Conservation (phyloP, 2,888 invertebrate species). For the Aricia artaxerxes region DNA sequence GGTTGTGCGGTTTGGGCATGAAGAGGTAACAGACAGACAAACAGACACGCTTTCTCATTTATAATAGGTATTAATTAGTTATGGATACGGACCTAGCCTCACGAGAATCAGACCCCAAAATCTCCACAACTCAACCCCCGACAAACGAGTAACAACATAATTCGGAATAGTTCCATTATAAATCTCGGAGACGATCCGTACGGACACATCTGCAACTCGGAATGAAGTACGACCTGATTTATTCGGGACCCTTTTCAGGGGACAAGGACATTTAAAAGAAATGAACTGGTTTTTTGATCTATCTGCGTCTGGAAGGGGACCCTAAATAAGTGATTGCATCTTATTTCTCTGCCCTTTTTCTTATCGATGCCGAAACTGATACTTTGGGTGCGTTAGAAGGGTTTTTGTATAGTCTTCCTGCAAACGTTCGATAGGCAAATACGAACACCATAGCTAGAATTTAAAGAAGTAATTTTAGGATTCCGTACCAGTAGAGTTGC, state of each 20-base stretch:
- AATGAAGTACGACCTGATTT: conserved; percentile 30
- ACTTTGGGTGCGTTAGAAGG: conserved; percentile 23
- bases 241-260: conserved; percentile 23
- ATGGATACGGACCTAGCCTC: neutral
- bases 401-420: neutral
- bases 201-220: conserved; percentile 30
- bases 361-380: conserved; percentile 28
- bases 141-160: neutral
- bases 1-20: too few species aligned
- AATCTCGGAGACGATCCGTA: conserved; percentile 24
- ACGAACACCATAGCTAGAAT: too few species aligned
- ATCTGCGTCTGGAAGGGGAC: conserved; percentile 21
- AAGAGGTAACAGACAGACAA: too few species aligned
- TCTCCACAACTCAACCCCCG: neutral
- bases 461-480: too few species aligned
- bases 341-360: conserved; percentile 25
- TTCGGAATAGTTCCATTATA: conserved; percentile 23
- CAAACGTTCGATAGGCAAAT: neutral
- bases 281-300: conserved; percentile 32
- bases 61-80: too few species aligned
- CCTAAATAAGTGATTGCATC: conserved; percentile 29
- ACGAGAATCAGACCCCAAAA: neutral
- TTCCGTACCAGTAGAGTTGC: too few species aligned
- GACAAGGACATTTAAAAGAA: conserved; percentile 29
- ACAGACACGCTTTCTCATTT: too few species aligned